Evolutionary conservation across 2,797 vertebrate species (phyloP), one percentile per base, ranked within the genome.

Genomic region (Pseudochirops cupreus): DNA sequence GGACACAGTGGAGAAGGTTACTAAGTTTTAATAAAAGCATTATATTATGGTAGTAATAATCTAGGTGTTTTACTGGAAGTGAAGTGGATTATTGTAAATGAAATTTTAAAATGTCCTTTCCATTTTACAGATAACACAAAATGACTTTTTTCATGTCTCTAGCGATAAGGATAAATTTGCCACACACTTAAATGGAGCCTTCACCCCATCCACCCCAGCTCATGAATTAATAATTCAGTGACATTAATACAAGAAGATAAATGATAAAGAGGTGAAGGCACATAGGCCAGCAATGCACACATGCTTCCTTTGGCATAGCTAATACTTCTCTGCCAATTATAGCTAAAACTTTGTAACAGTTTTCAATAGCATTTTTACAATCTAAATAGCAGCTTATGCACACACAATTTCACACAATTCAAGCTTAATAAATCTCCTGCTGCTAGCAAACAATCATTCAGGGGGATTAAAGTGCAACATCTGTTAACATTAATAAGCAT

Each of bases 171-270:
- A 99, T 98, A 99, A 99, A 99, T 99, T 99, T 99, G 99, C 98
- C 98, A 98, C 98, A 98, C 97, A 98, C 98, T 99, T 99, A 99
- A 99, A 99, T 98, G 98, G 99, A 99, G 99, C 99, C 98, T 99
- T 99, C 99, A 98, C 98, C 99, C 99, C 99, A 99, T 98, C 99
- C 99, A 99, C 98, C 99, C 98, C 98, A 97, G 97, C 97, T 99
- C 98, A 98, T 99, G 99, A 99, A 99, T 99, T 99, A 99, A 99
- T 99, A 99, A 99, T 99, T 99, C 99, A 99, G 98, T 99, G 99
- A 99, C 99, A 99, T 99, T 99, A 99, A 99, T 99, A 99, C 99
- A 99, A 99, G 98, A 98, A 99, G 99, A 99, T 99, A 99, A 99
- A 99, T 98, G 99, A 99, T 99, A 99, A 99, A 99, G 99, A 99